Percentiles rank a stretch among this genome's conserved stretches.
These are phyloP conservation scores for Ceyx melanurus DNA, from an alignment of 2,113 vertebrate species.

Conservation along the genomic window DNA sequence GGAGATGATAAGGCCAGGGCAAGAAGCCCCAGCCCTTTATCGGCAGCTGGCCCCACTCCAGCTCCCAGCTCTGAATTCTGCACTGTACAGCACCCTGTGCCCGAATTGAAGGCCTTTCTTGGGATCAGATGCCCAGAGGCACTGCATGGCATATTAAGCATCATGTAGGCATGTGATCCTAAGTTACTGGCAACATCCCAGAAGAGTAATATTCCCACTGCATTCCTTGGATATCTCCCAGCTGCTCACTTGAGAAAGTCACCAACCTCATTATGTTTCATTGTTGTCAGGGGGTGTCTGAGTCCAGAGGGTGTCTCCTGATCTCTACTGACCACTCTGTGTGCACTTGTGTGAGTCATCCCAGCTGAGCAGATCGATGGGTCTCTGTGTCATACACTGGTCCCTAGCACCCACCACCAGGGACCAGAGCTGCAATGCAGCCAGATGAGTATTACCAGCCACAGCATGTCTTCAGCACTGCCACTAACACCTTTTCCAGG, in stretches of 20 bases:
- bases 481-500: neutral
- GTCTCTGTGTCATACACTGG: neutral
- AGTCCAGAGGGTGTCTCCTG: constrained; percentile 29
- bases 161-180: constrained; percentile 41
- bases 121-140: constrained; percentile 18
- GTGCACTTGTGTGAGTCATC: neutral
- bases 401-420: neutral
- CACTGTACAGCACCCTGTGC: neutral
- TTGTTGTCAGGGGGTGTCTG: constrained; percentile 35
- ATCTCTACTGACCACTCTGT: constrained; percentile 4
- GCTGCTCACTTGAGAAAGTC: constrained; percentile 60
- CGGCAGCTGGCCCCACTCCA: neutral
- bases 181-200: constrained; percentile 48
- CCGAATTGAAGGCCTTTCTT: neutral
- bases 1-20: neutral
- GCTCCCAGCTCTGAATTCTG: neutral
- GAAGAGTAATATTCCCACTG: constrained; percentile 52
- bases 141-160: constrained; percentile 47
- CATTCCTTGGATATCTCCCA: constrained; percentile 70
- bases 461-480: neutral
- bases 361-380: neutral
- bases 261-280: constrained; percentile 37
- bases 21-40: neutral
- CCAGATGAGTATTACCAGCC: neutral
- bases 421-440: neutral